Base-by-base conservation (phyloP, 2,113 vertebrate genomes). In the Salminus brasiliensis region DNA sequence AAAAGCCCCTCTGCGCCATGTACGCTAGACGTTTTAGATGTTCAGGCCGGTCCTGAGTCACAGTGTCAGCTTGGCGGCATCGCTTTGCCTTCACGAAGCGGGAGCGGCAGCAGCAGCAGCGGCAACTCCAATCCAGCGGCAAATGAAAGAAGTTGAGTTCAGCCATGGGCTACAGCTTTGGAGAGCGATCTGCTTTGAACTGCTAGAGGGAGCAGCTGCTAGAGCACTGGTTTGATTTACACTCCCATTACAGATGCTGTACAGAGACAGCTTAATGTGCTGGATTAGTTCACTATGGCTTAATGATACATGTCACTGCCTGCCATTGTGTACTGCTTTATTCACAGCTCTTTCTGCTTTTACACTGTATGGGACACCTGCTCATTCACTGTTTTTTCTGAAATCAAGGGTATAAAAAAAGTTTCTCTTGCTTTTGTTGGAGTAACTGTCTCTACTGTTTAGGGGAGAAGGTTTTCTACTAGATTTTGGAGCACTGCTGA, bases 161-260 rank as follows among this genome's bases (percentile, higher is more conserved):
- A 25, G 52, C 52, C 52, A 55, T 55, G 52, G 36, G 4, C 36
- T 39, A 39, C 36, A 49, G 15, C 18, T 21, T 1, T 23, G 52
- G 52, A 11, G 52, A 11, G 23, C 52, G 5, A 1, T 52, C 11
- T 4, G 23, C 21, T 55, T 55, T 55, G 23, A 55, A 55, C 52
- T 55, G 52, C 52, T 55, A 55, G 52, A 55, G n/a, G 52, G n/a
- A 55, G 52, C 52, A 55, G 52, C 52, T 55, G 52, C 23, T 25
- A 55, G 52, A 55, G 52, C 52, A 55, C 52, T 55, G 52, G 21
- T 49, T 21, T 49, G 16, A 49, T 49, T 49, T 21, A 21, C 47
- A 49, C 16, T 49, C 18, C n/a, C 6, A 55, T 55, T 25, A 55
- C 52, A 55, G 52, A 55, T 55, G 21, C 52, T 55, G 21, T 11